Evolutionary conservation across 2,888 invertebrate genomes (phyloP), one percentile per base, ranked within the genome.

Genomic region (Luperina testacea): DNA sequence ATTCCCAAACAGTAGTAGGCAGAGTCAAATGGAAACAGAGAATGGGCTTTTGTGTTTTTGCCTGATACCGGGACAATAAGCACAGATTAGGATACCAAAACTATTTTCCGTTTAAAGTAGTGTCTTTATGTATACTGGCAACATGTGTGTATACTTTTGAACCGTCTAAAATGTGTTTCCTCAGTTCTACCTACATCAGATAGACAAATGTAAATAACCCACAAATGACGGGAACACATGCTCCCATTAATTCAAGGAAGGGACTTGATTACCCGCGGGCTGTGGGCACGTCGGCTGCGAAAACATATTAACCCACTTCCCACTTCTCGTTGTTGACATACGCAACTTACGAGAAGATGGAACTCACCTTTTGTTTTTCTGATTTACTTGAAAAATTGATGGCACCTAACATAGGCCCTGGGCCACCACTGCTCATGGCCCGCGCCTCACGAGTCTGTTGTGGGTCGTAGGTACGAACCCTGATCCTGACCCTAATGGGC

Each of bases 211-310:
- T 77, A 85, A 87, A 87, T 78, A 85, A 64, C 15, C 59, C 53
- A 7, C 78, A 71, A 80, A 81, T 81, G 86, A 86, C 86, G 38
- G 74, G 69, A 84, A 85, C 86, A 83, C 83, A 80, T 83, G 85
- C 80, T 85, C 73, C 85, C 76, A 85, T 85, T 83, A 85, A 85
- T 74, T 78, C 85, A 85, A 82, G 82, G 79, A 75, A 80, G 80
- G 80, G 83, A 72, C 65, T 80, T 78, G 80, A 85, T 83, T 70
- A 78, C 86, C 86, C 86, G 57, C 71, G 57, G 83, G 80, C 86
- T 67, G 70, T 75, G 65, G 81, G 71, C 72, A 63, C 70, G 64
- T 24, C 45, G 74, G 38, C 67, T 70, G 57, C 45, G 42, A 57
- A 68, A 75, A 72, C 75, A 72, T 81, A 76, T 85, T 83, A 85